Conservation (phyloP, 2,888 invertebrate genomes). For the Eilema depressum region DNA sequence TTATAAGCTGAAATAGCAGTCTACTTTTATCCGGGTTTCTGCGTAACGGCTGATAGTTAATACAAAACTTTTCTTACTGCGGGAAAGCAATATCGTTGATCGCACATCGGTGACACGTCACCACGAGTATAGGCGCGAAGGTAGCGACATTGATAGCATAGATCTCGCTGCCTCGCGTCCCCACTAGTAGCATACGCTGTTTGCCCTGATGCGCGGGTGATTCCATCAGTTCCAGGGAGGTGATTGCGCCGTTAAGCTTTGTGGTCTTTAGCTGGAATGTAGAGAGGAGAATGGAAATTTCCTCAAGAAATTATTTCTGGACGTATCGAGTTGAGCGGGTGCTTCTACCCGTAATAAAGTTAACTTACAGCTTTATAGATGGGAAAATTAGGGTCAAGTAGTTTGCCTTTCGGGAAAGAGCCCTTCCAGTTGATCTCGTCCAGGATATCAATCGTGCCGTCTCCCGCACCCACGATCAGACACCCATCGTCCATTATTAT, state of each 20-base stretch:
- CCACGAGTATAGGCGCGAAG: constrained; percentile 90
- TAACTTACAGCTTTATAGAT: constrained; percentile 83
- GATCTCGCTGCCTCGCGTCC: constrained; percentile 93
- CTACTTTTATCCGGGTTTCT: too few species aligned
- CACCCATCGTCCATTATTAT: constrained; percentile 87
- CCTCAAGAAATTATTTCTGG: not conserved
- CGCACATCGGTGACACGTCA: constrained; percentile 93
- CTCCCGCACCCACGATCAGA: constrained; percentile 93
- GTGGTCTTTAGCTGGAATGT: constrained; percentile 82
- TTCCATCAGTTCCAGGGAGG: constrained; percentile 90
- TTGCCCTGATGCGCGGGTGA: constrained; percentile 61
- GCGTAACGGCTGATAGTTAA: not conserved
- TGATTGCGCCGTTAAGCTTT: constrained; percentile 89
- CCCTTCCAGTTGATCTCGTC: constrained; percentile 87
- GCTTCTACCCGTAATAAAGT: constrained; percentile 64
- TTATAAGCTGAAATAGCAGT: too few species aligned
- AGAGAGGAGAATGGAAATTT: not conserved
- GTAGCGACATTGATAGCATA: constrained; percentile 90
- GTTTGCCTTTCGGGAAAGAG: constrained; percentile 74
- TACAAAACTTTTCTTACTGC: constrained; percentile 82
- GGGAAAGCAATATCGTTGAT: constrained; percentile 95
- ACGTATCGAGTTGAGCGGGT: too few species aligned
- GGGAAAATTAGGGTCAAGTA: constrained; percentile 86
- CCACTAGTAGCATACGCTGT: constrained; percentile 89
- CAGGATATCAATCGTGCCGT: constrained; percentile 92